Conservation (phyloP, 1,140 invertebrate genomes). For the Ptiloglossa arizonensis region DNA sequence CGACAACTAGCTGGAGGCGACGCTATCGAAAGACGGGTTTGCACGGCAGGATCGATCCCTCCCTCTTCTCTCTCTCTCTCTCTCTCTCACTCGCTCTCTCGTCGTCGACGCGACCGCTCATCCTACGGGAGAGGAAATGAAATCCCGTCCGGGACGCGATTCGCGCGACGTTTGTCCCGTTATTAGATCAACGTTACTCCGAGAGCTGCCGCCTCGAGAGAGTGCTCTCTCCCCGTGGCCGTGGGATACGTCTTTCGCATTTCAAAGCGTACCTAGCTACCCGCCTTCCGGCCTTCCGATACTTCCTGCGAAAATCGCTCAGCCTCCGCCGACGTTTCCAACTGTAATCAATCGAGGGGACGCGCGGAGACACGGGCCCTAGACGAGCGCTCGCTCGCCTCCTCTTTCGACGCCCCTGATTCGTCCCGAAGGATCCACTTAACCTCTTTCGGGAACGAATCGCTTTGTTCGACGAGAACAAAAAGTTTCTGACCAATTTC, state of each 20-base stretch:
- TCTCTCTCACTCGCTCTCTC: neutral
- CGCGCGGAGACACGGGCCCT: neutral
- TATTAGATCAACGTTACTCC: constrained; percentile 73
- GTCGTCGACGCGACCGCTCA: constrained; percentile 29
- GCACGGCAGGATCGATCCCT: constrained; percentile 53
- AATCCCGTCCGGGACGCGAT: constrained; percentile 69
- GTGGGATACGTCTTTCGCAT: constrained; percentile 64
- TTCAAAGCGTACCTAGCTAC: constrained; percentile 43
- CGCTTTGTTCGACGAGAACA: no score
- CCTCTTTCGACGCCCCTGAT: no score
- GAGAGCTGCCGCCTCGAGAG: constrained; percentile 42
- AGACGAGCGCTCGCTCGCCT: no score
- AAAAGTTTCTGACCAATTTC: no score
- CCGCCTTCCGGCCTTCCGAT: constrained; percentile 4
- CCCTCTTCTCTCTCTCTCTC: constrained; percentile 41
- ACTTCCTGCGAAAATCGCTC: constrained; percentile 12
- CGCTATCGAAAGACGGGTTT: constrained; percentile 62
- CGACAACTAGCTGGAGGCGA: constrained; percentile 64
- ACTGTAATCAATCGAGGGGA: neutral
- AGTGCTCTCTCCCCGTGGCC: constrained; percentile 47
- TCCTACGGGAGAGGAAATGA: constrained; percentile 68
- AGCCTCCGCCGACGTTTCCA: neutral
- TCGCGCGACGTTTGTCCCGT: constrained; percentile 70
- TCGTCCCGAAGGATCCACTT: no score
- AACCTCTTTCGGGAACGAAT: no score